Conservation (phyloP, 2,797 vertebrate genomes). For the Chaetodon trifasciatus region DNA sequence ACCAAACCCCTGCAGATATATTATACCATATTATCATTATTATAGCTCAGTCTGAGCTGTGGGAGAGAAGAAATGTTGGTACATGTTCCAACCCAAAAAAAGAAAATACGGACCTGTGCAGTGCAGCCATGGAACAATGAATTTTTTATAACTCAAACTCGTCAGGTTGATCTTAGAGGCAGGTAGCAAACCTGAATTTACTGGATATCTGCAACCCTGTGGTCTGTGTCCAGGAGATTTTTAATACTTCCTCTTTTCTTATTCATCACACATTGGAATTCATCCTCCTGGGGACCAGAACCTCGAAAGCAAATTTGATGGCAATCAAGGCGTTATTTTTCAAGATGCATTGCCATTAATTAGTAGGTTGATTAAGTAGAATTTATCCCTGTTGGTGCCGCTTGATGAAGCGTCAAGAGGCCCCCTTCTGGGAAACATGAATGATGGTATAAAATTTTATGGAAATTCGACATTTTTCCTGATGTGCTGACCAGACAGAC, state of each 20-base stretch:
- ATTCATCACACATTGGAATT: not conserved
- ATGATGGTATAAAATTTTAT: not conserved
- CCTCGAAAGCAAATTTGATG: not conserved
- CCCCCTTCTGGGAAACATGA: not conserved
- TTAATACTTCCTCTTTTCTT: not conserved
- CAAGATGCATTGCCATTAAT: not conserved
- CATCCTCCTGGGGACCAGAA: not conserved
- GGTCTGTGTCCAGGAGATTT: not conserved
- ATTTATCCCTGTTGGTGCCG: not conserved
- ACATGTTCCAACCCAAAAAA: not conserved
- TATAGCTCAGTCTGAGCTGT: conserved; percentile 24
- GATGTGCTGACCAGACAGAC: not conserved
- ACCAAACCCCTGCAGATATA: conserved; percentile 37
- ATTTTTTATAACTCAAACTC: not conserved
- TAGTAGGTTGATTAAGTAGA: not conserved
- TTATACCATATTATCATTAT: conserved; percentile 30
- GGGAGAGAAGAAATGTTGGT: conserved; percentile 5
- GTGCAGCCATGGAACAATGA: not conserved
- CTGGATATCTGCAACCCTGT: not conserved
- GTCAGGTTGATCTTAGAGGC: not conserved
- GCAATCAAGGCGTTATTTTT: not conserved
- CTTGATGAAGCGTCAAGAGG: not conserved
- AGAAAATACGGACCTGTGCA: not conserved
- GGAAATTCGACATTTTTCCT: not conserved
- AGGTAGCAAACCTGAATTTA: not conserved